A percentile compares a stretch with the other conserved stretches of the same genome.
Evolutionary conservation across 2,113 vertebrate species (phyloP).

Genomic region (Spheniscus mendiculus): DNA sequence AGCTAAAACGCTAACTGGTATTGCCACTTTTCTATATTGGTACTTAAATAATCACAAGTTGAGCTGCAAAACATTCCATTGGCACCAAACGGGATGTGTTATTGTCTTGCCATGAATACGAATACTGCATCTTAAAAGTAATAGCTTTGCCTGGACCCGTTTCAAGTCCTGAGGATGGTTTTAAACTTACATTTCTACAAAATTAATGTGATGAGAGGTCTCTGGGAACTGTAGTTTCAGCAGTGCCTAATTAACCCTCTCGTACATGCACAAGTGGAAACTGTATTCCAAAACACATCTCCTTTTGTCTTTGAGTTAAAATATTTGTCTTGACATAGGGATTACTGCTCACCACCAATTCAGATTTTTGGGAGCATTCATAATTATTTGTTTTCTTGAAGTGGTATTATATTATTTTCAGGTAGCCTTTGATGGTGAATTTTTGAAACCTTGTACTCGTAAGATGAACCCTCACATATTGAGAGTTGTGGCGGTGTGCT

Average conservation of each 20-base stretch:
- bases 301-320: constrained; percentile 1
- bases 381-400: background rate
- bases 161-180: background rate
- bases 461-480: background rate
- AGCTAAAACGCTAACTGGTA: background rate
- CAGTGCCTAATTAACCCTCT: constrained; percentile 11
- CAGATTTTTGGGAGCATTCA: background rate
- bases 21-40: background rate
- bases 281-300: background rate
- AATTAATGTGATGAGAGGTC: background rate
- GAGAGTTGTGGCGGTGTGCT: too few species aligned
- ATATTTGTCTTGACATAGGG: background rate
- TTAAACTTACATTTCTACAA: constrained; percentile 10
- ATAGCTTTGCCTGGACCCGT: background rate
- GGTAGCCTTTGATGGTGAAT: background rate
- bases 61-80: background rate
- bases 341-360: background rate
- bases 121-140: background rate
- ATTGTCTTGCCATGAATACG: background rate
- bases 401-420: background rate
- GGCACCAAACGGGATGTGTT: background rate
- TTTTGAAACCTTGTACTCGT: background rate
- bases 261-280: background rate
- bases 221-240: background rate
- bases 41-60: background rate